These are phyloP conservation scores for Suillia variegata DNA, from an alignment of 2,888 invertebrate genomes.

Conservation along the genomic window DNA sequence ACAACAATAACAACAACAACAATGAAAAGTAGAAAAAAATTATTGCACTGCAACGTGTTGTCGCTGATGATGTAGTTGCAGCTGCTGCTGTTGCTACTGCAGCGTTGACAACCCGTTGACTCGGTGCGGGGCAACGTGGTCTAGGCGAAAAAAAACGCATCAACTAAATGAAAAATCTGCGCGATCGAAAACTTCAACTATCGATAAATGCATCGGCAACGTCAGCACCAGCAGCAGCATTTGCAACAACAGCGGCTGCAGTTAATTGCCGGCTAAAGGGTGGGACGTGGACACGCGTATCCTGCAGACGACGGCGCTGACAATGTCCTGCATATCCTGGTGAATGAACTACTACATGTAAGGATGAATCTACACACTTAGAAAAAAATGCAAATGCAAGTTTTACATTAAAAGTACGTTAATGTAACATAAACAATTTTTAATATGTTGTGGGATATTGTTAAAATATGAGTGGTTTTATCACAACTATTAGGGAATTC, in stretches of 20 bases:
- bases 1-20: not conserved
- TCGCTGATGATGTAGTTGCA: not conserved
- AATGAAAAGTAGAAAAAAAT: too few species aligned
- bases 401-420: too few species aligned
- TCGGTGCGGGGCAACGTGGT: not conserved
- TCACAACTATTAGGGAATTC: too few species aligned
- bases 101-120: not conserved
- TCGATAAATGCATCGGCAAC: slow-evolving; percentile 3
- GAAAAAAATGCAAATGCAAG: too few species aligned
- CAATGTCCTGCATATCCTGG: slow-evolving; percentile 26
- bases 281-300: not conserved
- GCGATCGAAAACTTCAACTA: not conserved
- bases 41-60: not conserved
- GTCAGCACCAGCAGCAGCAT: slow-evolving; percentile 1
- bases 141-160: not conserved
- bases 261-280: not conserved
- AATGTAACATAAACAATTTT: too few species aligned
- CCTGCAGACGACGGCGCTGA: not conserved
- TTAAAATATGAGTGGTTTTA: too few species aligned
- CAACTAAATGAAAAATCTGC: not conserved
- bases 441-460: too few species aligned
- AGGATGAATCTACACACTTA: slow-evolving; percentile 9
- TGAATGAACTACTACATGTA: slow-evolving; percentile 33
- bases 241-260: not conserved
- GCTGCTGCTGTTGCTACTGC: not conserved